These are phyloP conservation scores for Drosophila stalkeri DNA, from an alignment of 2,888 invertebrate genomes.

Conservation along the genomic window DNA sequence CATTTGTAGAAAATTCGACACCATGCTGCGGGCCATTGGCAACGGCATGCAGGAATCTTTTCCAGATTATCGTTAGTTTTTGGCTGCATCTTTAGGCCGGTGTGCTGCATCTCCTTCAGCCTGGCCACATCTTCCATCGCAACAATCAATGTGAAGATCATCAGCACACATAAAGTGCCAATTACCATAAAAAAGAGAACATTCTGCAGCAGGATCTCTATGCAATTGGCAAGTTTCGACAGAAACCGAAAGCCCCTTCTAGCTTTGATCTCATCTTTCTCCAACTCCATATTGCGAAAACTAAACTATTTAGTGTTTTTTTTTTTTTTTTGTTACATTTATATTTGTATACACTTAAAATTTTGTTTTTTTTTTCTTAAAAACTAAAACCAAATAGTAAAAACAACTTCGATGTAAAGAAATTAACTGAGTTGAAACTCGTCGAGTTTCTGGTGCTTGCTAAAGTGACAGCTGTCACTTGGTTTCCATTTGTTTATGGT, in stretches of 20 bases:
- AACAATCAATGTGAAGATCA: slow-evolving; percentile 38
- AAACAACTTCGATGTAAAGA: slow-evolving; percentile 8
- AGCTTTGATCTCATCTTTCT: slow-evolving; percentile 4
- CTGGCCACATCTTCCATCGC: slow-evolving; percentile 26
- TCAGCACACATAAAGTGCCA: slow-evolving; percentile 28
- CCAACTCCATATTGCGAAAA: slow-evolving; percentile 19
- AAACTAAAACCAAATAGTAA: slow-evolving; percentile 27
- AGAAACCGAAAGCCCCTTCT: neutral
- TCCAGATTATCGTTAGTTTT: neutral
- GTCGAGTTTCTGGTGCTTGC: neutral
- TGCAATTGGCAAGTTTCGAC: neutral
- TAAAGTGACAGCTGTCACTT: neutral
- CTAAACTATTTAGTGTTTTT: neutral
- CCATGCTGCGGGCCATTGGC: slow-evolving; percentile 34
- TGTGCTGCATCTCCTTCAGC: neutral
- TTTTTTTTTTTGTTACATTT: neutral
- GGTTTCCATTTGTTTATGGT: neutral
- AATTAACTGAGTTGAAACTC: slow-evolving; percentile 18
- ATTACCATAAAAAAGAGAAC: slow-evolving; percentile 44
- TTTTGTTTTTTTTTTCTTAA: neutral
- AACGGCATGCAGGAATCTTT: neutral
- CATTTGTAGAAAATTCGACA: slow-evolving; percentile 27
- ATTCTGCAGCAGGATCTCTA: slow-evolving; percentile 38
- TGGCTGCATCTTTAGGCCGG: neutral
- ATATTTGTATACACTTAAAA: neutral